Conservation (phyloP, 2,113 vertebrate genomes). For the Silurus meridionalis region DNA sequence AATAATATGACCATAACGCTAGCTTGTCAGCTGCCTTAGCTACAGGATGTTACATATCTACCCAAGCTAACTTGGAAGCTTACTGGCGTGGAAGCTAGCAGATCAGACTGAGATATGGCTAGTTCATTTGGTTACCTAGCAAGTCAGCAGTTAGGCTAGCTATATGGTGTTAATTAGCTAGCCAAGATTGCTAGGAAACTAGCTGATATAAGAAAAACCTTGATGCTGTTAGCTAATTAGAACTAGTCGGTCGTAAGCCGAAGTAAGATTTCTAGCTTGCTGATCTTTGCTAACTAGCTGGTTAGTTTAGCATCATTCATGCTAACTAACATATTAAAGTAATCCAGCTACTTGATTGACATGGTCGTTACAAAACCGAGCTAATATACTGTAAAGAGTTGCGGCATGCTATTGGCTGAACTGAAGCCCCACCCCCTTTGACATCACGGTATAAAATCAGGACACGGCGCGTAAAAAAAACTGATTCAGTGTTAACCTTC, state of each 20-base stretch:
- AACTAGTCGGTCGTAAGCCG: not conserved
- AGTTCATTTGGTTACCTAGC: not conserved
- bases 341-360: not conserved
- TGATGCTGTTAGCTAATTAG: not conserved
- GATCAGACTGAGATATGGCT: not conserved
- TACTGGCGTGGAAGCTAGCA: too few relatives aligned
- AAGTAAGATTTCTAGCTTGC: not conserved
- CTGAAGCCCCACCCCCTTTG: not conserved
- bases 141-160: not conserved
- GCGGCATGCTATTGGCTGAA: not conserved
- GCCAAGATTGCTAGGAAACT: not conserved
- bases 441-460: not conserved
- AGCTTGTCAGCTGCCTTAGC: not conserved
- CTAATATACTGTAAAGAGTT: not conserved
- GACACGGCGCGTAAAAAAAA: not conserved
- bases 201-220: not conserved
- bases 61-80: not conserved
- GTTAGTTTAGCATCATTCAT: not conserved
- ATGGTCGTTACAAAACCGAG: not conserved
- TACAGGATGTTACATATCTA: not conserved
- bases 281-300: not conserved
- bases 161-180: not conserved
- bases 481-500: not conserved
- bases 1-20: not conserved
- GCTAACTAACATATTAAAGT: not conserved